Evolutionary conservation across 35 echinoderm and acorn worm species (phyloP).

Genomic region (Lytechinus variegatus): DNA sequence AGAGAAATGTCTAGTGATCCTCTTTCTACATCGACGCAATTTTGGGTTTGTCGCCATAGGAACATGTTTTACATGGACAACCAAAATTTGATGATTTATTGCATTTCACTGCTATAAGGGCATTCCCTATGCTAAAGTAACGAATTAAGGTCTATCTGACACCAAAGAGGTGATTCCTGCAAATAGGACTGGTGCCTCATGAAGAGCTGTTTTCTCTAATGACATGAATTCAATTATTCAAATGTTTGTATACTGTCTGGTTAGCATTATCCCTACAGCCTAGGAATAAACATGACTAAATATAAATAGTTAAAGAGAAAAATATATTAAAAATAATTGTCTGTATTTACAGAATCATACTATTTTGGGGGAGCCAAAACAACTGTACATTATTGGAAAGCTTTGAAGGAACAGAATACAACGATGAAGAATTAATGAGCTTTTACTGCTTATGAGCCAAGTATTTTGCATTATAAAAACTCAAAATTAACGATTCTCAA

Average conservation of each 20-base stretch:
- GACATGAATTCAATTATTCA: slow-evolving; percentile 9
- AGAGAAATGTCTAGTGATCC: background rate
- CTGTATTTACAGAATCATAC: background rate
- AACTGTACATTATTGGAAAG: no score
- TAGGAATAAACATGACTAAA: background rate
- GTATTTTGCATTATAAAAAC: no score
- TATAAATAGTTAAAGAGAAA: background rate
- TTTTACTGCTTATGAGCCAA: no score
- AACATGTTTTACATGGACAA: background rate
- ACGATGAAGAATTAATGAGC: no score
- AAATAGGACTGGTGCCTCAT: background rate
- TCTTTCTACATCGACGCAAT: background rate
- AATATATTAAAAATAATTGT: background rate
- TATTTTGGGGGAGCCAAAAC: no score
- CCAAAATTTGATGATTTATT: background rate
- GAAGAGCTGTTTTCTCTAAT: background rate
- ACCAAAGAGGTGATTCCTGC: background rate
- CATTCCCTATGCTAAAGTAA: no score
- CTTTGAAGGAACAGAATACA: no score
- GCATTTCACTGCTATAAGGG: no score
- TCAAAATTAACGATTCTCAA: no score
- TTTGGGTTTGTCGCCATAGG: background rate
- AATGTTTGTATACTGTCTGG: background rate
- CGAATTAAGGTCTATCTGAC: no score
- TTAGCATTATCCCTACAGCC: background rate